phyloP scores from a whole-genome alignment of 2,113 vertebrate genomes.

The Elephantulus edwardii region DNA sequence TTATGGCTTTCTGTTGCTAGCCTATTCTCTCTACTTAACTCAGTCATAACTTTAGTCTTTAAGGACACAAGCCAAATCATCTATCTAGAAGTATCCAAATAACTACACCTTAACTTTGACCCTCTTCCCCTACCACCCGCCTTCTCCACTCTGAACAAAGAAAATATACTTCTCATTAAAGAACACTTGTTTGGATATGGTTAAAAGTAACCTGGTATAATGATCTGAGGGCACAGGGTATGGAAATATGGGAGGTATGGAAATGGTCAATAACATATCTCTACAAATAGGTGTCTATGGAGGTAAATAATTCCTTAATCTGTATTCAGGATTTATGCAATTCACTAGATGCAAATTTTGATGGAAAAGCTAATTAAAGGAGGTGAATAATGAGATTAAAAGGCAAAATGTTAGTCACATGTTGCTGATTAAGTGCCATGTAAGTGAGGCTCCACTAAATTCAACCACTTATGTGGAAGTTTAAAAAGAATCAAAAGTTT shows the following conservation, averaged over 20 bases:
- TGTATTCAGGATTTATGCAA: background rate
- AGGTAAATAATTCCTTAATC: background rate
- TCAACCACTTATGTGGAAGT: background rate
- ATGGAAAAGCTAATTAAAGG: background rate
- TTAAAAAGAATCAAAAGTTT: background rate
- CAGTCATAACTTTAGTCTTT: background rate
- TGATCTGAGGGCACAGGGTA: background rate
- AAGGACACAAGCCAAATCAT: background rate
- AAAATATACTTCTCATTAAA: background rate
- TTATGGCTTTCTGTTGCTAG: slow-evolving; percentile 65
- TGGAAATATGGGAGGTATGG: background rate
- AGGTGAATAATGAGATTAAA: background rate
- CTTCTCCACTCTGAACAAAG: background rate
- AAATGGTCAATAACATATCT: background rate
- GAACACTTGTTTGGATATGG: background rate
- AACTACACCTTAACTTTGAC: fast-evolving
- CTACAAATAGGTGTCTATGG: background rate
- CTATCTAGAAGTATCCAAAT: background rate
- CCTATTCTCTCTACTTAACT: background rate
- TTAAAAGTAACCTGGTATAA: background rate
- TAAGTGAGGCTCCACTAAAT: background rate
- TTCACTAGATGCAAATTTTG: background rate
- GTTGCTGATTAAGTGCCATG: background rate
- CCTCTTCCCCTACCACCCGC: background rate
- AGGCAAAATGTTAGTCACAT: background rate